These are phyloP conservation scores for Blastomussa wellsi DNA, from an alignment of 92 coral and sea anemone genomes.

Conservation along the genomic window DNA sequence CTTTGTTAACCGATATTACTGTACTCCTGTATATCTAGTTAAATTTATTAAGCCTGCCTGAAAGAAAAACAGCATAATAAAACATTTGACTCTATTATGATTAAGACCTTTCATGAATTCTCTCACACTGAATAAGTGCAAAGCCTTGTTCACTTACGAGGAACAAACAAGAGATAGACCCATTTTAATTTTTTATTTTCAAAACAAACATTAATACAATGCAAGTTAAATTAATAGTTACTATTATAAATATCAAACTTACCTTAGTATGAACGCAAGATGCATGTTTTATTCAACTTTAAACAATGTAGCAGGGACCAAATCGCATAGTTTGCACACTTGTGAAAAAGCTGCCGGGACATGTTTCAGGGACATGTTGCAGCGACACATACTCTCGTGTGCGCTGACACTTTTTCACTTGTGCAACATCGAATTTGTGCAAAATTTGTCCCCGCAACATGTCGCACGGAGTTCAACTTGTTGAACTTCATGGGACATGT, in stretches of 20 bases:
- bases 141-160: not conserved
- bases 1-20: not conserved
- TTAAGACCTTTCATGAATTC: not conserved
- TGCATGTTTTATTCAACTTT: conserved; percentile 11
- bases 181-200: conserved; percentile 20
- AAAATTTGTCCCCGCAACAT: too few species aligned
- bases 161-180: not conserved
- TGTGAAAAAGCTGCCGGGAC: too few species aligned
- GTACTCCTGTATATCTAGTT: too few species aligned
- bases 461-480: too few species aligned
- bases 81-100: not conserved
- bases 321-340: too few species aligned
- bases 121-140: not conserved
- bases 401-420: too few species aligned
- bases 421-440: too few species aligned
- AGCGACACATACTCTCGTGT: too few species aligned
- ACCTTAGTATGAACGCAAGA: conserved; percentile 17
- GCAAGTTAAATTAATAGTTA: conserved; percentile 17
- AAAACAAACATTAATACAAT: conserved; percentile 20
- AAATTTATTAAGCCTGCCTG: not conserved
- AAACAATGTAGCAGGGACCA: too few species aligned
- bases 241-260: conserved; percentile 21
- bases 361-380: too few species aligned
- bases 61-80: not conserved
- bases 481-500: too few species aligned